phyloP scores from a whole-genome alignment of 2,797 vertebrate species.

The Sebastes matsubarae region DNA sequence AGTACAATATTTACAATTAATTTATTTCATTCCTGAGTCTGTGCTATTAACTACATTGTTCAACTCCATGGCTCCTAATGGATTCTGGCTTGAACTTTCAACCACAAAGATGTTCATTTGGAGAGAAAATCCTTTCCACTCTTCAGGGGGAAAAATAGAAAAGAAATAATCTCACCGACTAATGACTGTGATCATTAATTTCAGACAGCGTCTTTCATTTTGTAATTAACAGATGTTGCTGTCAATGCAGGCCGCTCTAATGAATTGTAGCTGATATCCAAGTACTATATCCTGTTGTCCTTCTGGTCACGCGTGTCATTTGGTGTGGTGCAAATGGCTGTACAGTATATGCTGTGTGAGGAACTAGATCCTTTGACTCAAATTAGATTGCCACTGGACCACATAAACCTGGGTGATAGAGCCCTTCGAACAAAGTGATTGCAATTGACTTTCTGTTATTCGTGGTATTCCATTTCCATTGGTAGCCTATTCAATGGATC shows the following conservation, averaged over 20 bases:
- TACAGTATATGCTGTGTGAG: background rate
- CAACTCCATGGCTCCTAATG: background rate
- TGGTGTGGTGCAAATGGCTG: no score
- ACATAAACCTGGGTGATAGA: background rate
- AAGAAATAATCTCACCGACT: slow-evolving; percentile 3
- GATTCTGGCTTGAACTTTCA: background rate
- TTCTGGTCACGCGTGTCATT: background rate
- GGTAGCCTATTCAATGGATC: background rate
- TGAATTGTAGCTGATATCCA: background rate
- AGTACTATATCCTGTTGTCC: background rate
- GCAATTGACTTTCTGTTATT: background rate
- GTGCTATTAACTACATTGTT: background rate
- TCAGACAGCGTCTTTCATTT: background rate
- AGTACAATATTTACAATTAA: background rate
- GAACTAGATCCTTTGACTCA: background rate
- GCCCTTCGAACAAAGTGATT: background rate
- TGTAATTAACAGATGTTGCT: slow-evolving; percentile 4
- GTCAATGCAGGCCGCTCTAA: background rate
- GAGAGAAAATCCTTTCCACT: background rate
- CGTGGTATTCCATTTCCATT: background rate
- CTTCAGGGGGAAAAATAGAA: background rate
- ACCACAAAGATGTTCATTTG: background rate
- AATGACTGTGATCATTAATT: slow-evolving; percentile 7
- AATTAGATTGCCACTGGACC: background rate
- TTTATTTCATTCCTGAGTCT: background rate